Conservation (phyloP, 2,888 invertebrate species). For the Ryuthela nishihirai region DNA sequence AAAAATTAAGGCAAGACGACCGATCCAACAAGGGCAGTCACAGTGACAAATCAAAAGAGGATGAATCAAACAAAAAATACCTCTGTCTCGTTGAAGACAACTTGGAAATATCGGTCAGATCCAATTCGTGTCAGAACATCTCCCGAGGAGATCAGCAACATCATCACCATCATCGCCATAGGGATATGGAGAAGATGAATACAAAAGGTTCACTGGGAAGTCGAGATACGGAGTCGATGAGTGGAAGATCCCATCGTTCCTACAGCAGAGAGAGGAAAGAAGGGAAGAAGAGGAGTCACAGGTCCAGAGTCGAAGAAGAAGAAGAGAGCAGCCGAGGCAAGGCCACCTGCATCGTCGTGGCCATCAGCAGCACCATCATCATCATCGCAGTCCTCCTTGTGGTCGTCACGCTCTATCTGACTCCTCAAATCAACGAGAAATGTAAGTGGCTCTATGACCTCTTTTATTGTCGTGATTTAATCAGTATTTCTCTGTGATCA, state of each 20-base stretch:
- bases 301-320: not conserved
- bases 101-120: too few species aligned
- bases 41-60: too few species aligned
- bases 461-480: too few species aligned
- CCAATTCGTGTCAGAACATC: too few species aligned
- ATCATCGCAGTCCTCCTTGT: slow-evolving; percentile 22
- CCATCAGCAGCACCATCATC: slow-evolving; percentile 32
- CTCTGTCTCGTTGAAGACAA: too few species aligned
- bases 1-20: too few species aligned
- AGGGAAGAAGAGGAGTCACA: slow-evolving; percentile 2
- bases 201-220: too few species aligned
- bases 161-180: slow-evolving; percentile 19
- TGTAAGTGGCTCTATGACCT: too few species aligned
- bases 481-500: too few species aligned
- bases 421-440: slow-evolving; percentile 18
- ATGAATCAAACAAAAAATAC: too few species aligned
- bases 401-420: slow-evolving; percentile 27
- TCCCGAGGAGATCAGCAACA: too few species aligned
- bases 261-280: not conserved
- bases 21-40: too few species aligned
- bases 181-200: slow-evolving; percentile 18
- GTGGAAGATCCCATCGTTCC: not conserved
- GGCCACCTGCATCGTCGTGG: slow-evolving; percentile 31
- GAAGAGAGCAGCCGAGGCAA: slow-evolving; percentile 18
- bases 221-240: not conserved